Evolutionary conservation across 1,140 invertebrate genomes (phyloP).

Genomic region (Pararge aegeria): DNA sequence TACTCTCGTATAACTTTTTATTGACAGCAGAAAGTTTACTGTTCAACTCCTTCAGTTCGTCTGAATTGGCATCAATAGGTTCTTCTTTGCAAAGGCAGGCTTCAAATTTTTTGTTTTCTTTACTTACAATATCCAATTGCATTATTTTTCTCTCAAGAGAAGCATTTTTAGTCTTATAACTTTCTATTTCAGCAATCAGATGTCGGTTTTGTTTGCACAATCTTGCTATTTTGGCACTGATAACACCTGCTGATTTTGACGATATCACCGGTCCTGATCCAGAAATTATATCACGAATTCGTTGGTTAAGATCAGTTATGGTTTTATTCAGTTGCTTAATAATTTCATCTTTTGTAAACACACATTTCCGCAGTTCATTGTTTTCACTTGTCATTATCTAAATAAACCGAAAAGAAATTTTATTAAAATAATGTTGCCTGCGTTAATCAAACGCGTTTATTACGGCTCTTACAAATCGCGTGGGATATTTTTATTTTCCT

Average conservation of each 20-base stretch:
- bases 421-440: too few relatives aligned
- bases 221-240: constrained; percentile 79
- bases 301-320: constrained; percentile 75
- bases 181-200: constrained; percentile 78
- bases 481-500: too few relatives aligned
- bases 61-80: constrained; percentile 46
- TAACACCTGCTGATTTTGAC: constrained; percentile 74
- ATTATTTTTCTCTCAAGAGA: constrained; percentile 70
- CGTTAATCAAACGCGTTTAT: too few relatives aligned
- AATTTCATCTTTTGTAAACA: constrained; percentile 77
- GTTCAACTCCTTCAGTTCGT: constrained; percentile 81
- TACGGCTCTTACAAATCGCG: too few relatives aligned
- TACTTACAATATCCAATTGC: constrained; percentile 53
- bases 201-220: constrained; percentile 81
- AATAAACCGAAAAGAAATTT: constrained; percentile 1
- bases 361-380: constrained; percentile 60
- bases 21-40: constrained; percentile 81
- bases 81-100: constrained; percentile 59
- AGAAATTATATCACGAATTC: constrained; percentile 79
- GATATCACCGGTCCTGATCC: constrained; percentile 76
- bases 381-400: constrained; percentile 71
- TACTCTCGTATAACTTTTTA: constrained; percentile 83
- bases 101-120: constrained; percentile 61
- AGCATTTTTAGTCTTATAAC: constrained; percentile 76
- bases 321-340: constrained; percentile 76